Base-by-base conservation (phyloP, 2,888 invertebrate species). In the Allophyes oxyacanthae region DNA sequence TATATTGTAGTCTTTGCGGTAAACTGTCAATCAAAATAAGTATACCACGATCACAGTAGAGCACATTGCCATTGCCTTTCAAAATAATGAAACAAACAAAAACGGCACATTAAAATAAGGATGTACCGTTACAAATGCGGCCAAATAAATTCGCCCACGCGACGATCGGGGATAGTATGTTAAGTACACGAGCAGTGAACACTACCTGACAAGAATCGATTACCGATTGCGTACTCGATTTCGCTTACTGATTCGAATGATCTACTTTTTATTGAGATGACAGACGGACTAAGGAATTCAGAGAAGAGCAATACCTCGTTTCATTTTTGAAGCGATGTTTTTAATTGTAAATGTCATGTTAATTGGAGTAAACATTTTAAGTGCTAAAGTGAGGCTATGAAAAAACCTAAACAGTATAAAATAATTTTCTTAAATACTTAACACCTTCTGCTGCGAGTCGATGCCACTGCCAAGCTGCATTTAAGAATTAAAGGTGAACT, bases 191-290 rank as follows among this genome's bases (percentile, higher is more conserved):
- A 69, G 49, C 56, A 60, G 71, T 78, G 78, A 69, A 50, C 56
- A 60, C 69, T 79, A 85, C 89, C 82, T 88, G 90, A 87, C 78
- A 55, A 73, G 89, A 85, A 87, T 88, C 77, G 67, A 79, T 78
- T 74, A 79, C 72, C 49, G 65, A 62, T 56, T 55, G 62, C 64
- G 69, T 38, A 64, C 74, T 80, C 77, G 84, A 82, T 85, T 86
- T 85, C 83, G 80, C 77, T 77, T 68, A 68, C 59, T 71, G 60
- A 77, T 77, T 73, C 62, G 37, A 72, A 68, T 75, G 66, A 68
- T 62, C 68, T 51, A 72, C 71, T 80, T 79, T 63, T 62, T 36
- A 60, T 52, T 48, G 38, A 48, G 61, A 72, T 66, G 58, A 70
- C 58, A 55, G 55, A 66, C 57, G 51, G 51, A 62, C 59, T 67